These are phyloP conservation scores for Camelus bactrianus DNA, from an alignment of 2,113 vertebrate species.

Conservation along the genomic window DNA sequence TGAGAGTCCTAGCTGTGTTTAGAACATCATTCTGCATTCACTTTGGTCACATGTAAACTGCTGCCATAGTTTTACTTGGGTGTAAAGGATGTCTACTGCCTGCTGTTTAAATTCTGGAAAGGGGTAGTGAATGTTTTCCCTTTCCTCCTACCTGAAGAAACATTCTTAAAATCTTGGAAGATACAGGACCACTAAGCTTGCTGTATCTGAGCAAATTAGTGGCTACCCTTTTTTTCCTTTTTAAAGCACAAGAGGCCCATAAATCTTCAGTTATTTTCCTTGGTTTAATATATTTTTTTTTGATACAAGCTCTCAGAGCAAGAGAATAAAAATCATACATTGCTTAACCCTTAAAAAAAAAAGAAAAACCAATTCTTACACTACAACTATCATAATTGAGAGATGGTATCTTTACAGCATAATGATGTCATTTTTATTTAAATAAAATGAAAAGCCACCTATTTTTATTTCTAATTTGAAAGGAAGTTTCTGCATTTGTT, in stretches of 20 bases:
- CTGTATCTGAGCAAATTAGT: conserved; percentile 71
- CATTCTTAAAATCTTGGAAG: conserved; percentile 31
- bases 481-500: not conserved
- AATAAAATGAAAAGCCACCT: conserved; percentile 12
- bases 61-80: conserved; percentile 72
- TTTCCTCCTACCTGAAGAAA: conserved; percentile 39
- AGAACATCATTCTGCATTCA: conserved; percentile 81
- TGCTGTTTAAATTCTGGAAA: conserved; percentile 80
- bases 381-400: not conserved
- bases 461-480: conserved; percentile 41
- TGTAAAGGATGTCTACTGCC: conserved; percentile 82
- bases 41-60: conserved; percentile 86
- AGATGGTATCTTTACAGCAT: not conserved
- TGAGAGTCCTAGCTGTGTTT: conserved; percentile 75
- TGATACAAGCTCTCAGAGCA: conserved; percentile 77
- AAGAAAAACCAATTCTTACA: not conserved
- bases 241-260: conserved; percentile 69
- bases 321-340: conserved; percentile 85
- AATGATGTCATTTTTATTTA: conserved; percentile 36
- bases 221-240: conserved; percentile 24
- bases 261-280: conserved; percentile 76
- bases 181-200: conserved; percentile 59
- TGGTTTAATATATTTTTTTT: conserved; percentile 81
- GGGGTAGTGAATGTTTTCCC: conserved; percentile 80
- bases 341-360: conserved; percentile 73